These are phyloP conservation scores for Periophthalmodon schlosseri DNA, from an alignment of 2,113 vertebrate species.

Conservation along the genomic window DNA sequence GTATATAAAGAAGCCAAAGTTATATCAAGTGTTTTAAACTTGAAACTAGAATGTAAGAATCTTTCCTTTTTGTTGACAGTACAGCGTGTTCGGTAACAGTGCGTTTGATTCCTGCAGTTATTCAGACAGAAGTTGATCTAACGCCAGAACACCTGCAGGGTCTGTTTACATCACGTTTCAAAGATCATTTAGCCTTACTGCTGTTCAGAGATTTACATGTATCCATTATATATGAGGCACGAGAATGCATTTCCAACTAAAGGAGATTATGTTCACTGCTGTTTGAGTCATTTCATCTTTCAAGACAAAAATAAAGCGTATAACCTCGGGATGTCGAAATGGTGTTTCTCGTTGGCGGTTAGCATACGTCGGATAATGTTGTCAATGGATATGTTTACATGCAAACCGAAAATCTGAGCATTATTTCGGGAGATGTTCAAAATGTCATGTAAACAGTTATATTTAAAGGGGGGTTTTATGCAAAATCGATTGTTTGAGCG, in stretches of 20 bases:
- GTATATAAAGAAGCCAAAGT: too few relatives aligned
- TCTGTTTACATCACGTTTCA: not conserved
- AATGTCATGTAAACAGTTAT: too few relatives aligned
- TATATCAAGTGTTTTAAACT: not conserved
- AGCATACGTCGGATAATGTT: not conserved
- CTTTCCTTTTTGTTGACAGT: not conserved
- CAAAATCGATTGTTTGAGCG: too few relatives aligned
- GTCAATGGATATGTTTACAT: too few relatives aligned
- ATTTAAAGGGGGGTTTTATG: too few relatives aligned
- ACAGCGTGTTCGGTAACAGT: not conserved
- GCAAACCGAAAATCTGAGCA: too few relatives aligned
- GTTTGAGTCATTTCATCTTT: not conserved
- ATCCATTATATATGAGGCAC: not conserved
- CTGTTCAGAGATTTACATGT: not conserved
- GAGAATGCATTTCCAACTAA: not conserved
- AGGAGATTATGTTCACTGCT: not conserved
- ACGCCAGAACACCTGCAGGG: slow-evolving; percentile 2
- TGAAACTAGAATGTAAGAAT: not conserved
- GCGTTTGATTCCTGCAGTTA: not conserved
- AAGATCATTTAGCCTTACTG: not conserved
- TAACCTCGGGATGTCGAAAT: not conserved
- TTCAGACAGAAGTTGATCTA: not conserved
- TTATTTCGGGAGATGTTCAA: too few relatives aligned
- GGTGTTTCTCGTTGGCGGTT: not conserved
- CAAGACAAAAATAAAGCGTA: not conserved